A percentile compares a stretch with the other conserved stretches of the same genome.
phyloP scores from a whole-genome alignment of 2,113 vertebrate genomes.

The Stegastes partitus region DNA sequence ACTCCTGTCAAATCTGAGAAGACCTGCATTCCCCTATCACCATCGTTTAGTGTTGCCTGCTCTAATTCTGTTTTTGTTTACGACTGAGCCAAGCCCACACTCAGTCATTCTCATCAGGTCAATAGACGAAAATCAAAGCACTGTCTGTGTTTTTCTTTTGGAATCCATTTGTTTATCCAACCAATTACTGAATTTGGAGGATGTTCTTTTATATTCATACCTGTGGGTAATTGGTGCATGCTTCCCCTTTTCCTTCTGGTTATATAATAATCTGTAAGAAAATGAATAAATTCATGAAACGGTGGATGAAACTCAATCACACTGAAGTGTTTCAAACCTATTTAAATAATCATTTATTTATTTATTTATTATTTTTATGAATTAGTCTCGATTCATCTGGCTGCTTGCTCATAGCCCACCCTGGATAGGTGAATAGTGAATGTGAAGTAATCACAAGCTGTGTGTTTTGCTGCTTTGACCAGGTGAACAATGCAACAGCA shows the following conservation, averaged over 20 bases:
- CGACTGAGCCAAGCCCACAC: constrained; percentile 13
- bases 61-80: constrained; percentile 53
- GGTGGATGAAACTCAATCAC: constrained; percentile 45
- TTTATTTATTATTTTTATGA: constrained; percentile 30
- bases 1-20: constrained; percentile 35
- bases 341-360: constrained; percentile 42
- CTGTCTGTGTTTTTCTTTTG: constrained; percentile 56
- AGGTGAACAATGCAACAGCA: constrained; percentile 83
- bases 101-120: constrained; percentile 66
- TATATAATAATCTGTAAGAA: constrained; percentile 63
- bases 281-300: constrained; percentile 83
- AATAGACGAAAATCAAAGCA: constrained; percentile 67
- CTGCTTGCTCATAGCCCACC: constrained; percentile 40
- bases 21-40: constrained; percentile 51
- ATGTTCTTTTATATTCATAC: constrained; percentile 53
- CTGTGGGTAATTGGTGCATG: constrained; percentile 77
- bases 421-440: neutral
- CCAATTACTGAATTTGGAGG: constrained; percentile 58
- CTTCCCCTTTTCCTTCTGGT: constrained; percentile 35
- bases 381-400: constrained; percentile 24
- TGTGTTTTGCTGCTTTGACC: constrained; percentile 46
- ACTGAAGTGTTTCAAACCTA: constrained; percentile 41
- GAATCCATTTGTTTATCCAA: constrained; percentile 67
- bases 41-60: constrained; percentile 60
- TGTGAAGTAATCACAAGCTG: constrained; percentile 5